phyloP scores from a whole-genome alignment of 2,113 vertebrate species.

The Genyomyrus donnyi region DNA sequence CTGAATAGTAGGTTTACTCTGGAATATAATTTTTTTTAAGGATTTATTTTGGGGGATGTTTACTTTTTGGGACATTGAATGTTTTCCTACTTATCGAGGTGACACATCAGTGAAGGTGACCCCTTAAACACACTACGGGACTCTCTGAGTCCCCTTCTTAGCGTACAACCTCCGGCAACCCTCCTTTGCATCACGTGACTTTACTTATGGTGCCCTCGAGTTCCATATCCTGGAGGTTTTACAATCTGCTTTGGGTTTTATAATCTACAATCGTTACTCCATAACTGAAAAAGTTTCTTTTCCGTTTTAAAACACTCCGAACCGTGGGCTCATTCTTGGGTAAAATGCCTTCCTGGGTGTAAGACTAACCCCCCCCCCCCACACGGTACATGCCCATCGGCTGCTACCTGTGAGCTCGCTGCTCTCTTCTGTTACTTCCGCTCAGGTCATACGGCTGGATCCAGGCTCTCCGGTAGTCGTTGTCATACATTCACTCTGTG shows the following conservation, averaged over 20 bases:
- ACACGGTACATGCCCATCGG: not conserved
- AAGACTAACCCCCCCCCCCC: not conserved
- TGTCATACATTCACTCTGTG: accelerated
- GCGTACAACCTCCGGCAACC: not conserved
- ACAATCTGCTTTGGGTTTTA: not conserved
- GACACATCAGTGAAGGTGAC: not conserved
- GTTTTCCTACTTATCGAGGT: not conserved
- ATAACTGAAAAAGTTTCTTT: not conserved
- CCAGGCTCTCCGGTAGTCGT: not conserved
- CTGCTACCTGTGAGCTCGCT: not conserved
- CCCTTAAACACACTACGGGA: not conserved
- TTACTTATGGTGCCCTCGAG: not conserved
- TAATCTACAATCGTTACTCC: not conserved
- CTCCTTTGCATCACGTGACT: not conserved
- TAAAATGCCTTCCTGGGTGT: not conserved
- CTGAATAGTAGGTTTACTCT: not conserved
- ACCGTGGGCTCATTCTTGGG: not conserved
- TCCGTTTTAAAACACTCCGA: not conserved
- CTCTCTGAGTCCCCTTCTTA: not conserved
- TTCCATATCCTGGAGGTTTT: not conserved
- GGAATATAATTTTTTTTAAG: not conserved
- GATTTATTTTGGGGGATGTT: not conserved
- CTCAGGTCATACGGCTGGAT: not conserved
- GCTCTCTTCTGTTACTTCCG: not conserved
- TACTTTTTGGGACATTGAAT: not conserved